These are phyloP conservation scores for Drosophila affinis DNA, from an alignment of 2,888 invertebrate genomes.

Conservation along the genomic window DNA sequence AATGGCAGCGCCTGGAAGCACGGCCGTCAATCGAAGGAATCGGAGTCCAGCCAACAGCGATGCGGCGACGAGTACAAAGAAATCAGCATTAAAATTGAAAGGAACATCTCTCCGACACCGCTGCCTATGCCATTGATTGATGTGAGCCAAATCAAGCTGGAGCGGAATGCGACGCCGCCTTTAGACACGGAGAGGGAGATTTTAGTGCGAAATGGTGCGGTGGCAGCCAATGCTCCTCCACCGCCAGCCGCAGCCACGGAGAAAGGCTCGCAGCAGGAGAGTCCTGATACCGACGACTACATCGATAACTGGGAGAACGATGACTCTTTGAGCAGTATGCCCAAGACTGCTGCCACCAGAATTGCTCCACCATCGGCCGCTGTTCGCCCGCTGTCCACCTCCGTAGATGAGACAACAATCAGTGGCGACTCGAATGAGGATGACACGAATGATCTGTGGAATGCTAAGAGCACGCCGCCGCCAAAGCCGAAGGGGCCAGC, in stretches of 20 bases:
- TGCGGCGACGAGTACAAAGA: constrained; percentile 32
- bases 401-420: background rate
- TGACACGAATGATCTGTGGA: constrained; percentile 70
- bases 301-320: constrained; percentile 84
- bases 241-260: constrained; percentile 3
- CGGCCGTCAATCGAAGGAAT: background rate
- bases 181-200: constrained; percentile 19
- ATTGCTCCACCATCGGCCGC: background rate
- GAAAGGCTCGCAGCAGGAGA: constrained; percentile 58
- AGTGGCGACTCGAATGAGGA: constrained; percentile 46
- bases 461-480: constrained; percentile 67
- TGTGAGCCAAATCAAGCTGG: constrained; percentile 53
- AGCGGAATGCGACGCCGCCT: constrained; percentile 56
- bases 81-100: constrained; percentile 55
- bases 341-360: constrained; percentile 44
- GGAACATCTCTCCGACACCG: constrained; percentile 53
- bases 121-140: constrained; percentile 34
- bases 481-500: constrained; percentile 43
- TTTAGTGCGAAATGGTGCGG: constrained; percentile 38
- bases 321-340: constrained; percentile 75
- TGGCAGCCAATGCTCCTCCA: constrained; percentile 49
- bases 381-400: background rate
- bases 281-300: constrained; percentile 83
- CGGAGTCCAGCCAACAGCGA: background rate
- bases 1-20: constrained; percentile 26